phyloP scores from a whole-genome alignment of 2,113 vertebrate species.

The Platysternon megacephalum region DNA sequence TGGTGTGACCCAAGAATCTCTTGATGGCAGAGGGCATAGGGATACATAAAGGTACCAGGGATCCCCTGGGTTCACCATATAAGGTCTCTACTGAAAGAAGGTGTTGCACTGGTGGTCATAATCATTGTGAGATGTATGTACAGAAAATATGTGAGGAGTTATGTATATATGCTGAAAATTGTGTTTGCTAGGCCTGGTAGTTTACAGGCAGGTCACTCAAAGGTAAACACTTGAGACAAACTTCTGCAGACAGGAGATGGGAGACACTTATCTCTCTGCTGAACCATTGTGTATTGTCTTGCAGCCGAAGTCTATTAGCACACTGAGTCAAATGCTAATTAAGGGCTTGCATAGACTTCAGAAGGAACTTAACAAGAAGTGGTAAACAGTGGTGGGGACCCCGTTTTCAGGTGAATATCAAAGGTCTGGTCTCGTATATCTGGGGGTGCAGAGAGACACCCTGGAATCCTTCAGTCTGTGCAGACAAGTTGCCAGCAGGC shows the following conservation, averaged over 20 bases:
- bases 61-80: not conserved
- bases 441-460: not conserved
- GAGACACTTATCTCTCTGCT: not conserved
- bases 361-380: not conserved
- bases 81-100: not conserved
- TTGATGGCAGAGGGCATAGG: not conserved
- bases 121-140: not conserved
- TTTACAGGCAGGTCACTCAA: not conserved
- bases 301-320: not conserved
- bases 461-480: not conserved
- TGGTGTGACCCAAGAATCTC: not conserved
- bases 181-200: not conserved
- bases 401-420: not conserved
- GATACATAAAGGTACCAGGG: not conserved
- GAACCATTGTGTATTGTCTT: not conserved
- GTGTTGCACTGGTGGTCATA: not conserved
- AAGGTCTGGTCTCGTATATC: not conserved
- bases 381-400: not conserved
- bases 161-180: not conserved
- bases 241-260: not conserved
- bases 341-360: not conserved
- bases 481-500: too few relatives aligned
- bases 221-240: not conserved
- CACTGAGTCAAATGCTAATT: not conserved
- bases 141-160: not conserved